These are phyloP conservation scores for Bruchidius siliquastri DNA, from an alignment of 2,888 invertebrate species.

Conservation along the genomic window DNA sequence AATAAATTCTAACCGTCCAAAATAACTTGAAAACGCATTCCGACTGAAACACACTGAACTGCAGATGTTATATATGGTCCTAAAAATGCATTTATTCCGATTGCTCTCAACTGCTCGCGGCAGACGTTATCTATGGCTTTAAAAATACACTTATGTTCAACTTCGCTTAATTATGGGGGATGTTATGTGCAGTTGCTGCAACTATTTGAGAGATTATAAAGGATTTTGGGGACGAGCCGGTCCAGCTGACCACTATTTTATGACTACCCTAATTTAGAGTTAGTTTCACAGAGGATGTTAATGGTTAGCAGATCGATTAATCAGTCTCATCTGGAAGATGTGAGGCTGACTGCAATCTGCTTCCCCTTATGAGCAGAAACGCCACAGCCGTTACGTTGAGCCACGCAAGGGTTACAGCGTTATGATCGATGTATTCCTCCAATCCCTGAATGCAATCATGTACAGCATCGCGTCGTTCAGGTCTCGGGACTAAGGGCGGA, in stretches of 20 bases:
- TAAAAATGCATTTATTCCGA: neutral
- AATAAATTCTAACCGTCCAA: neutral
- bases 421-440: too few species aligned
- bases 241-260: neutral
- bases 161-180: neutral
- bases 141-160: neutral
- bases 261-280: too few species aligned
- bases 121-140: neutral
- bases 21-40: neutral
- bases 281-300: too few species aligned
- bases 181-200: neutral
- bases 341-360: too few species aligned
- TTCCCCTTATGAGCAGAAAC: too few species aligned
- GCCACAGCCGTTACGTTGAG: too few species aligned
- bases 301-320: too few species aligned
- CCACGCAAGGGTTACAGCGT: too few species aligned
- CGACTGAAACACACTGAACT: neutral
- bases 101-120: neutral
- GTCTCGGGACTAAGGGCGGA: too few species aligned
- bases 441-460: too few species aligned
- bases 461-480: too few species aligned
- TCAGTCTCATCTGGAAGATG: too few species aligned
- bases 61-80: neutral
- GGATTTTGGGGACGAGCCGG: neutral
- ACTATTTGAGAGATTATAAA: neutral